Percentiles rank a stretch among this genome's conserved stretches.
These are phyloP conservation scores for Agrochola circellaris DNA, from an alignment of 2,888 invertebrate species.

Conservation along the genomic window DNA sequence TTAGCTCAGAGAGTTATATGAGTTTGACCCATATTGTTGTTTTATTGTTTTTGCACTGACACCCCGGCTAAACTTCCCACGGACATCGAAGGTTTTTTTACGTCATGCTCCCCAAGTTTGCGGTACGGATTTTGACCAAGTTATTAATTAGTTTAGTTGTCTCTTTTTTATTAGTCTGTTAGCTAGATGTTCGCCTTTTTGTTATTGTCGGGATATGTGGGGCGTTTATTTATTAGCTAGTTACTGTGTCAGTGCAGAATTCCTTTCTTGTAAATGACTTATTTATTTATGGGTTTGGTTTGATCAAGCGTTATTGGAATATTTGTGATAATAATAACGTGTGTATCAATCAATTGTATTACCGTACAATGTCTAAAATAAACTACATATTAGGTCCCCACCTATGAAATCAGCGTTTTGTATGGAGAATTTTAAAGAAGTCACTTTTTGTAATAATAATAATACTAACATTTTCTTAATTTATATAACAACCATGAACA, in stretches of 20 bases:
- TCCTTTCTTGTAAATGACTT: background rate
- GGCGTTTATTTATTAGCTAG: background rate
- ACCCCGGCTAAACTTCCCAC: conserved; percentile 49
- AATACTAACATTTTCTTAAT: too few relatives aligned
- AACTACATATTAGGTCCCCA: too few relatives aligned
- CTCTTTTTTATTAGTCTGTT: conserved; percentile 6
- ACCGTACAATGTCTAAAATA: background rate
- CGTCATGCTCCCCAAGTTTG: conserved; percentile 55
- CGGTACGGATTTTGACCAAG: conserved; percentile 47
- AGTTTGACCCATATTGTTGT: conserved; percentile 69
- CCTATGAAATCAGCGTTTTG: too few relatives aligned
- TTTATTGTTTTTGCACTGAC: conserved; percentile 66
- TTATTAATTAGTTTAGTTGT: conserved; percentile 63
- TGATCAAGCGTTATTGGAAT: background rate
- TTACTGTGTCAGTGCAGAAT: background rate
- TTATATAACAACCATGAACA: too few relatives aligned
- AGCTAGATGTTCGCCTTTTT: background rate
- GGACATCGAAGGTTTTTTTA: conserved; percentile 55
- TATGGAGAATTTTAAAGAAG: too few relatives aligned
- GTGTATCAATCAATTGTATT: background rate
- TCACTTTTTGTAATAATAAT: too few relatives aligned
- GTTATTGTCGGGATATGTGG: background rate
- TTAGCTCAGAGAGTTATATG: conserved; percentile 64
- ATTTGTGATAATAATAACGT: background rate
- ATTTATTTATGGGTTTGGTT: background rate